These are phyloP conservation scores for Aepyceros melampus DNA, from an alignment of 2,113 vertebrate genomes.

Conservation along the genomic window DNA sequence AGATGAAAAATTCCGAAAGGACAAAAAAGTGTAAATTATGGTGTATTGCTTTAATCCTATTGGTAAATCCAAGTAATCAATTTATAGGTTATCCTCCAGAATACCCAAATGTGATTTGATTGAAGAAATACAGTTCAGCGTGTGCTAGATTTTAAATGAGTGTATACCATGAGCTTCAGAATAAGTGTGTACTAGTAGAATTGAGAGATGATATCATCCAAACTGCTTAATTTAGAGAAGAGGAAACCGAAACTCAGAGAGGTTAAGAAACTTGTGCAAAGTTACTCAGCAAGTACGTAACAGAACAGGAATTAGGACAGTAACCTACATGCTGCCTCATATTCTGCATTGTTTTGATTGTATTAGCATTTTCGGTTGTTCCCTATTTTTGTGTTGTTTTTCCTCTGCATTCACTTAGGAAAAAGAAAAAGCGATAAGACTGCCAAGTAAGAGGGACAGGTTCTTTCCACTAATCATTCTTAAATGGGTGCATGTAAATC, in stretches of 20 bases:
- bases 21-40: background rate
- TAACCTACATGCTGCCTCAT: background rate
- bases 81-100: background rate
- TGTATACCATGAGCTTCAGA: background rate
- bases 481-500: background rate
- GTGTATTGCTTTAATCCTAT: background rate
- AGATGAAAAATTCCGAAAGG: background rate
- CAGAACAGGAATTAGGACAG: background rate
- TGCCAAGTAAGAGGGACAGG: background rate
- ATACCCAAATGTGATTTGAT: background rate
- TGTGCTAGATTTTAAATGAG: background rate
- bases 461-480: background rate
- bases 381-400: background rate
- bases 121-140: background rate
- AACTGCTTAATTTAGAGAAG: constrained; percentile 17
- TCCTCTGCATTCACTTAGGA: background rate
- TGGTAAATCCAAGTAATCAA: background rate
- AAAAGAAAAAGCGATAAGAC: background rate
- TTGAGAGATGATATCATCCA: background rate
- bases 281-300: background rate
- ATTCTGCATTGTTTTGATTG: background rate
- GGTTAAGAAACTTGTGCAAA: background rate
- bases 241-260: constrained; percentile 31
- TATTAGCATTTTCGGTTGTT: background rate
- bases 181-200: background rate